Percentiles rank a stretch among this genome's conserved stretches.
These are phyloP conservation scores for Agrotis segetum DNA, from an alignment of 2,888 invertebrate genomes.

Conservation along the genomic window DNA sequence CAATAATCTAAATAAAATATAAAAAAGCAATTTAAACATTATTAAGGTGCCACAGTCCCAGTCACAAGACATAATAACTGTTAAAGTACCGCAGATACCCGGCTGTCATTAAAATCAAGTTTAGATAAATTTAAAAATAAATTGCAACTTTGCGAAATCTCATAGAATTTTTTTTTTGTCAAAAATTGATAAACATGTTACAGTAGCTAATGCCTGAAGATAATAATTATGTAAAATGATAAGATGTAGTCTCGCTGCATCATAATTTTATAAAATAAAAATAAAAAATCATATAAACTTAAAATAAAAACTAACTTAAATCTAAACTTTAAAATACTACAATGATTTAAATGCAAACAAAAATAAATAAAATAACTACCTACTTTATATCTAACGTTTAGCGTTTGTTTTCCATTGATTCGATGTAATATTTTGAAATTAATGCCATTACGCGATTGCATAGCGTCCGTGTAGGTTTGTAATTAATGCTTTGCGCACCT, in stretches of 20 bases:
- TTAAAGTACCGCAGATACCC: too few relatives aligned
- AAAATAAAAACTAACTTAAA: not conserved
- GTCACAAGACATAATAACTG: too few relatives aligned
- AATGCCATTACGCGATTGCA: not conserved
- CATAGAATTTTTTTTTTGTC: not conserved
- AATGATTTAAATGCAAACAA: too few relatives aligned
- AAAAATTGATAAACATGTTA: not conserved
- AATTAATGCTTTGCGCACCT: not conserved
- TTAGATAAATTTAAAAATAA: not conserved
- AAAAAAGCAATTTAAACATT: too few relatives aligned
- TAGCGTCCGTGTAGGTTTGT: not conserved
- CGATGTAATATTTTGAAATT: not conserved
- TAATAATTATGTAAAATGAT: not conserved
- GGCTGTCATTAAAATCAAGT: too few relatives aligned
- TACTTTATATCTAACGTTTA: not conserved
- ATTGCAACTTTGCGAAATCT: not conserved
- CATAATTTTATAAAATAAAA: slow-evolving; percentile 4
- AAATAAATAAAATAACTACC: not conserved
- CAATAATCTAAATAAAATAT: too few relatives aligned
- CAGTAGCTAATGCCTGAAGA: not conserved
- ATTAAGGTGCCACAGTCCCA: too few relatives aligned
- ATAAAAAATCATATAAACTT: not conserved
- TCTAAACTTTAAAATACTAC: not conserved
- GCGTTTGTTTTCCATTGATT: slow-evolving; percentile 4
- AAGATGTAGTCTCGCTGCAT: slow-evolving; percentile 15